These are phyloP conservation scores for Prionace glauca DNA, from an alignment of 2,797 vertebrate genomes.

Conservation along the genomic window DNA sequence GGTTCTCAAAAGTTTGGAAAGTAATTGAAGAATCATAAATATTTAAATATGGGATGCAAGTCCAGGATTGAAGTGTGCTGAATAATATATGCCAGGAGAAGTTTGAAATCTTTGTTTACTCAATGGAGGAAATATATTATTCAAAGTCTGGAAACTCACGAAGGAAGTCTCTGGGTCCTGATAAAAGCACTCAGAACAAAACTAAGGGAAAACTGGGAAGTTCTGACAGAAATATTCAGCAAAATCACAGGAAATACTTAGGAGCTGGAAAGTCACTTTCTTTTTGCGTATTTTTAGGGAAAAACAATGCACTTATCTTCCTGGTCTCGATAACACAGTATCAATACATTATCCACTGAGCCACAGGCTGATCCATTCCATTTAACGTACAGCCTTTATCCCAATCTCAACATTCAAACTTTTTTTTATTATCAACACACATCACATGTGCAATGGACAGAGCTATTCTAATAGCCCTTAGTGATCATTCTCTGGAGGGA, in stretches of 20 bases:
- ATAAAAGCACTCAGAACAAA: not conserved
- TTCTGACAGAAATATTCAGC: not conserved
- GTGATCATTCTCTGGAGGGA: no score
- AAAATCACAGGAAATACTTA: not conserved
- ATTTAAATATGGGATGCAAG: not conserved
- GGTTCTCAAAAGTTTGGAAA: not conserved
- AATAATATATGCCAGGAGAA: not conserved
- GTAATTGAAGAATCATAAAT: conserved; percentile 29
- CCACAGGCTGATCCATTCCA: not conserved
- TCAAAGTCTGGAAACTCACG: not conserved
- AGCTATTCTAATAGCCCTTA: not conserved
- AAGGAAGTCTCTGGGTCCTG: not conserved
- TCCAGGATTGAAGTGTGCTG: not conserved
- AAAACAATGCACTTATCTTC: not conserved
- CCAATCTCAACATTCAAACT: not conserved
- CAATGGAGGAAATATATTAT: not conserved
- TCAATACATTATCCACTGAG: not conserved
- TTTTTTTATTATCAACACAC: not conserved
- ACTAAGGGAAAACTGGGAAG: not conserved
- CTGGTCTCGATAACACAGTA: not conserved
- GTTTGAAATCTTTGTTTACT: conserved; percentile 3
- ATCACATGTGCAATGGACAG: not conserved
- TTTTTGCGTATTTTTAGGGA: not conserved
- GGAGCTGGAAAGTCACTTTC: not conserved
- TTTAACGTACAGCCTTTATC: not conserved